Evolutionary conservation across 1,140 invertebrate genomes (phyloP).

Genomic region (Gonioctena quinquepunctata): DNA sequence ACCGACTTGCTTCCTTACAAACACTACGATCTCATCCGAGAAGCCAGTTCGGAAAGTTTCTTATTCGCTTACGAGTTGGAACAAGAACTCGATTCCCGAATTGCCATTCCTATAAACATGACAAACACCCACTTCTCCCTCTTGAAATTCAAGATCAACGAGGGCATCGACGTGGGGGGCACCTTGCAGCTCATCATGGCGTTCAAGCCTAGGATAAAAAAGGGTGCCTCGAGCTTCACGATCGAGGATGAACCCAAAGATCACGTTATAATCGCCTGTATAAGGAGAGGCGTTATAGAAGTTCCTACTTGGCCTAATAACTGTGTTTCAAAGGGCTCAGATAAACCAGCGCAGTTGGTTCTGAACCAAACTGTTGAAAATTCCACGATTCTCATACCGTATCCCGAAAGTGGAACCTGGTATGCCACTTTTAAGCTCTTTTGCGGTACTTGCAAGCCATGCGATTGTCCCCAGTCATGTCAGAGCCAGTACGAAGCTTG

Average conservation of each 20-base stretch:
- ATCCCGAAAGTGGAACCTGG: slow-evolving; percentile 78
- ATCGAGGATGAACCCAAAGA: slow-evolving; percentile 47
- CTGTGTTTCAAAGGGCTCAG: slow-evolving; percentile 60
- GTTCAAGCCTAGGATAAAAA: slow-evolving; percentile 61
- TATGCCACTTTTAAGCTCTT: slow-evolving; percentile 71
- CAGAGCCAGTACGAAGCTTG: slow-evolving; percentile 36
- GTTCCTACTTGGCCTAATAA: slow-evolving; percentile 61
- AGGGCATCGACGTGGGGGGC: slow-evolving; percentile 73
- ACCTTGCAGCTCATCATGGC: slow-evolving; percentile 68
- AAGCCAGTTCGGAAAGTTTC: slow-evolving; percentile 71
- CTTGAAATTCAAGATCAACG: slow-evolving; percentile 67
- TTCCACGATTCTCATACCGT: slow-evolving; percentile 68
- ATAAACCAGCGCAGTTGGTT: slow-evolving; percentile 59
- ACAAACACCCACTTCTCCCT: slow-evolving; percentile 63
- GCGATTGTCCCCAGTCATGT: slow-evolving; percentile 50
- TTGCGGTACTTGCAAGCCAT: slow-evolving; percentile 58
- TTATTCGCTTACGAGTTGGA: slow-evolving; percentile 70
- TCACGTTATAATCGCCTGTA: slow-evolving; percentile 63
- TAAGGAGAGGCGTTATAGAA: slow-evolving; percentile 60
- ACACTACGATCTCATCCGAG: slow-evolving; percentile 62
- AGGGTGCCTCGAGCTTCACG: slow-evolving; percentile 40
- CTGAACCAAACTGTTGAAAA: slow-evolving; percentile 60
- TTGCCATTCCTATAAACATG: slow-evolving; percentile 66
- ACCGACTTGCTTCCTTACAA: slow-evolving; percentile 35
- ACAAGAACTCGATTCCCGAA: slow-evolving; percentile 58